These are phyloP conservation scores for Lepus oiostolus DNA, from an alignment of 2,797 vertebrate species.

Conservation along the genomic window DNA sequence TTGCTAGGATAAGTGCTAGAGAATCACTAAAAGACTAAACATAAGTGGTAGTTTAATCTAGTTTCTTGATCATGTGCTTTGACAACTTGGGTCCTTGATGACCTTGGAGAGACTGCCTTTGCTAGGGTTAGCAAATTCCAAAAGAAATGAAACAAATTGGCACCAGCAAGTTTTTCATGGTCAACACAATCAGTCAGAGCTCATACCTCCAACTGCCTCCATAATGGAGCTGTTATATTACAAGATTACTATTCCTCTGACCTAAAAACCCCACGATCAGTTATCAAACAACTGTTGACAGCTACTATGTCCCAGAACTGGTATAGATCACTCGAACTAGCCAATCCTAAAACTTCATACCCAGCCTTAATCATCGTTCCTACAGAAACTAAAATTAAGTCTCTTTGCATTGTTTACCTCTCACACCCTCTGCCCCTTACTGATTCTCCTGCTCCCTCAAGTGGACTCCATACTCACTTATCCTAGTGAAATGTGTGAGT, in stretches of 20 bases:
- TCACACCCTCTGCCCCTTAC: background rate
- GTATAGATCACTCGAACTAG: background rate
- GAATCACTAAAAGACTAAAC: background rate
- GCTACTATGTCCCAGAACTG: background rate
- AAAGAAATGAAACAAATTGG: background rate
- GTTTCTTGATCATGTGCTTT: background rate
- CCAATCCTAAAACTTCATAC: background rate
- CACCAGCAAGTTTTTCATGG: background rate
- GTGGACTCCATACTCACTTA: no score
- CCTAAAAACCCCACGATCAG: background rate
- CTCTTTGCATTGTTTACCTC: background rate
- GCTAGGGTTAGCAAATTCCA: background rate
- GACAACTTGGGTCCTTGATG: background rate
- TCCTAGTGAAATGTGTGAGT: background rate
- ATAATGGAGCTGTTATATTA: background rate
- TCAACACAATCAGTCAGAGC: background rate
- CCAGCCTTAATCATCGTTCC: background rate
- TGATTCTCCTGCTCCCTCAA: background rate
- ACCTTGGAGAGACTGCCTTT: background rate
- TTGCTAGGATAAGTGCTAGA: no score
- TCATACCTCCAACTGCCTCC: fast-evolving
- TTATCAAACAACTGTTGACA: background rate
- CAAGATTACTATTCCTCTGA: background rate
- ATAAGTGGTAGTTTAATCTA: background rate
- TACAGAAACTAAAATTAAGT: background rate